Evolutionary conservation across 2,888 invertebrate genomes (phyloP), one percentile per base, ranked within the genome.

Genomic region (Junonia oenone): DNA sequence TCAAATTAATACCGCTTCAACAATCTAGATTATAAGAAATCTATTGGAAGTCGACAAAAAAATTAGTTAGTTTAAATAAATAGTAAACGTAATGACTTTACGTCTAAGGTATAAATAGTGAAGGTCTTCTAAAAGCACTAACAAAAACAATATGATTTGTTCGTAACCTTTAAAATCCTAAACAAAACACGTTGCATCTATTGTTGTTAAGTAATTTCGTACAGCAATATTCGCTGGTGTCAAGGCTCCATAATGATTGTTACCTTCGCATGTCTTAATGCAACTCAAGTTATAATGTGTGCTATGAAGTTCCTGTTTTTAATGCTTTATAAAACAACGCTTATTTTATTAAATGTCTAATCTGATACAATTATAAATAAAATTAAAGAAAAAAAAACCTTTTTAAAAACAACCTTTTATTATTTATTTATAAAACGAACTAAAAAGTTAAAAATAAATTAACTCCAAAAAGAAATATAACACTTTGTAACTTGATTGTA

Each of bases 121-220:
- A n/a, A n/a, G n/a, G n/a, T n/a, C n/a, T 35, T 17, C 17, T 19
- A 40, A 1, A 4, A 4, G 11, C 11, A 40, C 38, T 15, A 11
- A 11, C n/a, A 33, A 33, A 3, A 33, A 33, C 4, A 19, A 40
- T 17, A 40, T 40, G 17, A 40, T 19, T 40, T 11, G 4, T n/a
- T 38, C 3, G 38, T 40, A 40, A 40, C 38, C 38, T 40, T 40
- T 40, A 40, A 40, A 19, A 11, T 11, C 38, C 19, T 5, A 40
- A 3, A 19, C 17, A 15, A 14, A 37, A 37, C 40, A n/a, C 17
- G 22, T 40, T 19, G 11, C 43, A 43, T 43, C 43, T 43, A 43
- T 22, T 43, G 43, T 43, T 43, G 13, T n/a, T 22, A 13, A 49
- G 62, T 66, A 46, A 58, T 58, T 62, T 65, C 26, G 35, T 43